Base-by-base conservation (phyloP, 2,888 invertebrate species). In the Odontocolon sp. region DNA sequence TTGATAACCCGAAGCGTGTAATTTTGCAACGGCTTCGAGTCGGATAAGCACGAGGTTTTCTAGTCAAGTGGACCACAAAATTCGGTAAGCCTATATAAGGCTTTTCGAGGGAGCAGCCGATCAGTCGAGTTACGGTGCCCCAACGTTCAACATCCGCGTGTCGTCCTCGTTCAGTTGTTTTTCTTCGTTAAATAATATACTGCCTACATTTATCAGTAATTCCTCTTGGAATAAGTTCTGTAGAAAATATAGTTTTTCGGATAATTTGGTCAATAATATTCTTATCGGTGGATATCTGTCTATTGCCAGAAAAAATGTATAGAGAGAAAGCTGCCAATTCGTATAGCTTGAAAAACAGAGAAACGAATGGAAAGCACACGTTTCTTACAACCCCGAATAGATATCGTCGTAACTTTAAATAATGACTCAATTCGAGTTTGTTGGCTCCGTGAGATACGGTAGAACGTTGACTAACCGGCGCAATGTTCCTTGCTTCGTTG, bases 31-130 rank as follows among this genome's bases (percentile, higher is more conserved):
- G 90, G 91, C 91, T 89, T 89, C 87, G 75, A 85, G 87, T 91
- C 91, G 90, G 89, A 90, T 91, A 91, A 91, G 91, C 91, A 91
- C 90, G 91, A 92, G 92, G 92, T 92, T 92, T 92, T 92, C 92
- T 92, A 92, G 92, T 92, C 92, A 92, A 92, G 92, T 92, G 92
- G 92, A 91, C 92, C 92, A 92, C 92, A 91, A 92, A 92, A 92
- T 92, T 92, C 91, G 92, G 91, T 90, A 91, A 91, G 91, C 91
- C 91, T 92, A 92, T 92, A 92, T 92, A 92, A 92, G 91, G 92
- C 86, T 89, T 86, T 84, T 84, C 81, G 82, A 82, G 84, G 83
- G 83, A 82, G 80, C 59, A 82, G 81, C 79, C 84, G 82, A 86
- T 87, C 88, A 88, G 88, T 88, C 83, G 84, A 80, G 80, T 83